These are phyloP conservation scores for Sanderia malayensis DNA, from an alignment of 30 jellyfish, hydroid and myxozoan species.

Conservation along the genomic window DNA sequence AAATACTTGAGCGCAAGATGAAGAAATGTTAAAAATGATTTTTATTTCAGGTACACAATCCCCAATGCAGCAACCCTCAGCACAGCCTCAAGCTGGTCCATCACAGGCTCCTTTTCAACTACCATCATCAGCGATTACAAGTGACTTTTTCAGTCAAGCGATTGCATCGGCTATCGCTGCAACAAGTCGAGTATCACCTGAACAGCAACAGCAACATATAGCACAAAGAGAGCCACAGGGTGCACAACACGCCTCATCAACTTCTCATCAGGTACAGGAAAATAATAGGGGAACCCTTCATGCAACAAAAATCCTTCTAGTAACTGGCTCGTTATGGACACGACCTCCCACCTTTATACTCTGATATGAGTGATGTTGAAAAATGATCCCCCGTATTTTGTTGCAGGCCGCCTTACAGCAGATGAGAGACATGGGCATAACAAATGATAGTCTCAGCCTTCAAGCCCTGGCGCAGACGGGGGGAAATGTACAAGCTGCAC, in stretches of 20 bases:
- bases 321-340: too few relatives aligned
- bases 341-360: too few relatives aligned
- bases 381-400: not conserved
- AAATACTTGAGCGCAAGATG: too few relatives aligned
- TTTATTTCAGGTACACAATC: conserved; percentile 32
- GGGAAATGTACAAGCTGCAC: conserved; percentile 89
- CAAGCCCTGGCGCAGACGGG: conserved; percentile 69
- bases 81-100: not conserved
- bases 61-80: conserved; percentile 8
- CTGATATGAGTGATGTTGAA: too few relatives aligned
- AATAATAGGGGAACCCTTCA: too few relatives aligned
- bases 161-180: conserved; percentile 67
- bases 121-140: conserved; percentile 33
- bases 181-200: conserved; percentile 13
- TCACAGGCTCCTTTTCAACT: conserved; percentile 9
- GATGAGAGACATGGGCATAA: conserved; percentile 76
- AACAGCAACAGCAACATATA: too few relatives aligned
- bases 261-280: too few relatives aligned
- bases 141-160: conserved; percentile 79
- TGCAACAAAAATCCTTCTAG: too few relatives aligned
- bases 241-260: too few relatives aligned
- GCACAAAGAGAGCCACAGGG: too few relatives aligned
- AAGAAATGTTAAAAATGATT: too few relatives aligned
- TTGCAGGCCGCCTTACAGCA: conserved; percentile 78
- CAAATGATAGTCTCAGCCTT: conserved; percentile 58